Base-by-base conservation (phyloP, 1,140 invertebrate genomes). In the Lordiphosa mommai region DNA sequence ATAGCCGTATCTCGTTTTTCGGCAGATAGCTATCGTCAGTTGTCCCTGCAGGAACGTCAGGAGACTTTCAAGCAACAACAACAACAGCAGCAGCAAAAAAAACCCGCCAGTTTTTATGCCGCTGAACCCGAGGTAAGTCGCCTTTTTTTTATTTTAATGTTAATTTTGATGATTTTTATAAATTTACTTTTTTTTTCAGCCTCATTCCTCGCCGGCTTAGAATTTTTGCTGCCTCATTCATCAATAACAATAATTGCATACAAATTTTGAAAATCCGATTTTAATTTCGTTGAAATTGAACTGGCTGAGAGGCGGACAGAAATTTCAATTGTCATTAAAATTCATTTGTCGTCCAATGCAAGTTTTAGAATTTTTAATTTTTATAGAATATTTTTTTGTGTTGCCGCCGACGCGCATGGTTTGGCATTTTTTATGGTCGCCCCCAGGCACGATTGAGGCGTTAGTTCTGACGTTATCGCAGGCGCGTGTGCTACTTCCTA, bases 401-500 rank as follows among this genome's bases (percentile, higher is more conserved):
- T 55, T 48, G 16, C 3, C 16, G 16, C 16, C 50, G 67, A 41
- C 30, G 57, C 9, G 68, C 59, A 50, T 46, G 58, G 37, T 64
- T 52, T 69, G 50, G 63, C 60, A 61, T 72, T 57, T 56, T 7
- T 23, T 23, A 80, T 48, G 14, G 57, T 73, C 49, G 51, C 38
- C 30, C 30, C 44, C 63, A 29, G 37, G 10, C 57, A 38, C 13
- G 43, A 44, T 51, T 59, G 46, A 48, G 40, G 38, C 41, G 34
- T 32, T 41, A 44, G 48, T 30, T 29, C 43, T n/a, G 27, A 34
- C 44, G 20, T 50, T 55, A 46, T 51, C 40, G 55, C 36, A 70
- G 50, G 66, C 65, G 66, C 55, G 71, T 64, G 61, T 59, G 55
- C 43, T 27, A 77, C 77, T 82, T 82, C 77, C 72, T 69, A 77